These are phyloP conservation scores for Xyrichtys novacula DNA, from an alignment of 2,797 vertebrate species.

Conservation along the genomic window DNA sequence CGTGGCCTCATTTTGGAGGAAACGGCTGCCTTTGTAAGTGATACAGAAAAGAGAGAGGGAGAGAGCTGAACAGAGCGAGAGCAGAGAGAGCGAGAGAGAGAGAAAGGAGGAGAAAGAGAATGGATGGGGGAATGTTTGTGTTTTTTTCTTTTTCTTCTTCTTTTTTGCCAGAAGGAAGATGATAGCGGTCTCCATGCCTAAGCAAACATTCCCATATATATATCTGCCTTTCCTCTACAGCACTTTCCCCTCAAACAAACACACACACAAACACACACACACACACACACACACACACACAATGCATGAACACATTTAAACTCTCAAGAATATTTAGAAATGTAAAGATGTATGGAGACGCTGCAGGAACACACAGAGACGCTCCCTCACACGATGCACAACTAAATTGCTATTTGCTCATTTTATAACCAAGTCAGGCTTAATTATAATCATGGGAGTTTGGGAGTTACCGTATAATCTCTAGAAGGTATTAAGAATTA, in stretches of 20 bases:
- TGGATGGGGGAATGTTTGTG: slow-evolving; percentile 78
- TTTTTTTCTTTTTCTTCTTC: slow-evolving; percentile 50
- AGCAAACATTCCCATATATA: slow-evolving; percentile 59
- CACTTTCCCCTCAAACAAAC: slow-evolving; percentile 53
- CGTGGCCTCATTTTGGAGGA: slow-evolving; percentile 95
- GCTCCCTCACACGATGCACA: slow-evolving; percentile 84
- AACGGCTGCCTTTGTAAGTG: slow-evolving; percentile 89
- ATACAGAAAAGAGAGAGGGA: slow-evolving; percentile 83
- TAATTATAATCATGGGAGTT: slow-evolving; percentile 87
- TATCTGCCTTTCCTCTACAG: slow-evolving; percentile 61
- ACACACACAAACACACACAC: slow-evolving; percentile 37
- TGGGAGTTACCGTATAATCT: slow-evolving; percentile 86
- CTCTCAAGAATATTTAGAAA: slow-evolving; percentile 58
- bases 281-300: slow-evolving; percentile 25
- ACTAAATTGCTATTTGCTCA: slow-evolving; percentile 85
- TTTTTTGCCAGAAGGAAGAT: slow-evolving; percentile 77
- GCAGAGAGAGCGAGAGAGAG: slow-evolving; percentile 78
- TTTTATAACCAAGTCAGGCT: slow-evolving; percentile 85
- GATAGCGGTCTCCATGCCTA: slow-evolving; percentile 73
- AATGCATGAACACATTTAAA: slow-evolving; percentile 57
- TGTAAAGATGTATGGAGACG: slow-evolving; percentile 58
- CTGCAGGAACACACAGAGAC: slow-evolving; percentile 75
- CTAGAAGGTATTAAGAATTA: slow-evolving; percentile 85
- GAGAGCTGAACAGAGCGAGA: slow-evolving; percentile 76
- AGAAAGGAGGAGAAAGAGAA: slow-evolving; percentile 80